A percentile compares a stretch with the other conserved stretches of the same genome.
phyloP scores from a whole-genome alignment of 2,113 vertebrate species.

The Colossoma macropomum region DNA sequence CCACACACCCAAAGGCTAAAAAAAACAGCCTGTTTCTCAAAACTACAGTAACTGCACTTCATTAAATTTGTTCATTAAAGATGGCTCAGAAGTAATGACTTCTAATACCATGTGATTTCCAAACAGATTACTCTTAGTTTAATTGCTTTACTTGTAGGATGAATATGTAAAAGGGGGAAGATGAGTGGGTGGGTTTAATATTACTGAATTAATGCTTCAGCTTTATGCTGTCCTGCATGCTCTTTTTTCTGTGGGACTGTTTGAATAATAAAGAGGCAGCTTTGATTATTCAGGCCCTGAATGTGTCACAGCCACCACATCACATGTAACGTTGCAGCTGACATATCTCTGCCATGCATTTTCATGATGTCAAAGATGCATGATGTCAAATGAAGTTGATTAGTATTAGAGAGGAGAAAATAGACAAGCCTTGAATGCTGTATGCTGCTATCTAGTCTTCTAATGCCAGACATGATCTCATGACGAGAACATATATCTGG shows the following conservation, averaged over 20 bases:
- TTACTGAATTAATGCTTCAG: constrained; percentile 64
- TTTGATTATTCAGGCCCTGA: constrained; percentile 11
- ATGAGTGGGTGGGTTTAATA: constrained; percentile 70
- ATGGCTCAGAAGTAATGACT: constrained; percentile 76
- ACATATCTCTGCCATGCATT: neutral
- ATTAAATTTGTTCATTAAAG: constrained; percentile 81
- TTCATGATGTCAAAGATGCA: neutral
- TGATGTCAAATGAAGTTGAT: constrained; percentile 34
- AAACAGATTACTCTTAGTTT: constrained; percentile 75
- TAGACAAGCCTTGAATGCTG: neutral
- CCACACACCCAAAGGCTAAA: constrained; percentile 62
- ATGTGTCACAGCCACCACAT: constrained; percentile 6
- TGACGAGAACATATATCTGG: too few relatives aligned
- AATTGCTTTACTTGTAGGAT: constrained; percentile 75
- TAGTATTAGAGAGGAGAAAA: constrained; percentile 19
- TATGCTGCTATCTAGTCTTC: neutral
- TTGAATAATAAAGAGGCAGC: constrained; percentile 7
- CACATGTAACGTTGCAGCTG: neutral
- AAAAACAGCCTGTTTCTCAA: constrained; percentile 56
- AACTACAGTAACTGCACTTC: constrained; percentile 70
- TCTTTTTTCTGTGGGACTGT: neutral
- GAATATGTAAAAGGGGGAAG: constrained; percentile 69
- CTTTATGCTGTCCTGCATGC: constrained; percentile 4
- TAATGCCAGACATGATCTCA: too few relatives aligned
- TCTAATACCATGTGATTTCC: constrained; percentile 72